A percentile compares a stretch with the other conserved stretches of the same genome.
Evolutionary conservation across 2,888 invertebrate genomes (phyloP).

Genomic region (Macrophya alboannulata): DNA sequence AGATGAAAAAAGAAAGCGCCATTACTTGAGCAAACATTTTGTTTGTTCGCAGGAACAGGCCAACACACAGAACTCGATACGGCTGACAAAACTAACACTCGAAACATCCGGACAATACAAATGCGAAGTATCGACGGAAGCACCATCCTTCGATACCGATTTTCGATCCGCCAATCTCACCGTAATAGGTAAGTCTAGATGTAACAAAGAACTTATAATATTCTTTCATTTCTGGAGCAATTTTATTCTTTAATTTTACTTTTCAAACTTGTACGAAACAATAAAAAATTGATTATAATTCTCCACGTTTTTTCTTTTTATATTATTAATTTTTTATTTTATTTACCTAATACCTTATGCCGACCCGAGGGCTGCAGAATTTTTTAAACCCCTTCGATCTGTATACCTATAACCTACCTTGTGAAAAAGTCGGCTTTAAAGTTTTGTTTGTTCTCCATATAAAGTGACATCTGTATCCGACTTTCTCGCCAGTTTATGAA

Average conservation of each 20-base stretch:
- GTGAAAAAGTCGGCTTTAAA: not conserved
- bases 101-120: constrained; percentile 74
- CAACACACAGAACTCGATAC: constrained; percentile 69
- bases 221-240: not conserved
- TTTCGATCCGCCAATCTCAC: constrained; percentile 70
- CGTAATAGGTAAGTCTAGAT: constrained; percentile 71
- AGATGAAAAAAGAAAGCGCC: constrained; percentile 58
- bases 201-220: not conserved
- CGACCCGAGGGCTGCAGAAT: not conserved
- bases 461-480: constrained; percentile 6
- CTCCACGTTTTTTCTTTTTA: no score
- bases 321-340: no score
- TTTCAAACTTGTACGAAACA: no score
- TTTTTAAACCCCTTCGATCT: not conserved
- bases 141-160: constrained; percentile 71
- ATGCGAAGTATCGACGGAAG: constrained; percentile 74
- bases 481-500: constrained; percentile 2
- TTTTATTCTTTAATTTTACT: not conserved
- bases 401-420: no score
- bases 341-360: not conserved
- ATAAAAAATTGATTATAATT: no score
- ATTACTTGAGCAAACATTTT: constrained; percentile 67
- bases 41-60: constrained; percentile 64
- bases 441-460: constrained; percentile 1
- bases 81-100: constrained; percentile 67